Conservation (phyloP, 2,888 invertebrate genomes). For the Pyrrhosoma nymphula region DNA sequence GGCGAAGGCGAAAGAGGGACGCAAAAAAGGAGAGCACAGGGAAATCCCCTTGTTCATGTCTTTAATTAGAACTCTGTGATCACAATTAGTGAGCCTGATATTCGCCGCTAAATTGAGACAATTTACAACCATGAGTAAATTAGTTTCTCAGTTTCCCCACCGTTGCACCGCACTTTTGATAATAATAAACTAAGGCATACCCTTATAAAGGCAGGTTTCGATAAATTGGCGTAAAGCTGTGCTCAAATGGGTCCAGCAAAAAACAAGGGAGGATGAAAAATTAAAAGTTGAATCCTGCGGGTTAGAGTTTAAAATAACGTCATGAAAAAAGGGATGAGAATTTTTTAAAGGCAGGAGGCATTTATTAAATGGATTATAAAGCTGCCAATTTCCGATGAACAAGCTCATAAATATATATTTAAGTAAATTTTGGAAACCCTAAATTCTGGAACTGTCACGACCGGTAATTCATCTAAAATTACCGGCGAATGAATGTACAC, state of each 20-base stretch:
- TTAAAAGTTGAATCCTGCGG: neutral
- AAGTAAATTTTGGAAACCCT: too few species aligned
- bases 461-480: too few species aligned
- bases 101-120: conserved; percentile 26
- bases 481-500: too few species aligned
- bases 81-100: conserved; percentile 34
- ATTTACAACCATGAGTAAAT: neutral
- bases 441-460: too few species aligned
- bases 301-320: neutral
- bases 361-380: too few species aligned
- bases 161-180: neutral
- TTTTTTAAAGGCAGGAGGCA: too few species aligned
- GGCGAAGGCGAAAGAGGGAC: neutral
- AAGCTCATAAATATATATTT: too few species aligned
- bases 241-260: neutral
- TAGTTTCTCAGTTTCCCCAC: neutral
- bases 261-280: neutral
- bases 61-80: conserved; percentile 52
- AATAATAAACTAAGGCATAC: neutral
- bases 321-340: neutral
- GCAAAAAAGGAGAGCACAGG: neutral
- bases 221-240: neutral
- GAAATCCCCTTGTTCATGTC: neutral
- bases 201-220: neutral
- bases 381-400: too few species aligned